Percentiles rank a stretch among this genome's conserved stretches.
Conservation (phyloP, 2,113 vertebrate species). For the Meles meles region DNA sequence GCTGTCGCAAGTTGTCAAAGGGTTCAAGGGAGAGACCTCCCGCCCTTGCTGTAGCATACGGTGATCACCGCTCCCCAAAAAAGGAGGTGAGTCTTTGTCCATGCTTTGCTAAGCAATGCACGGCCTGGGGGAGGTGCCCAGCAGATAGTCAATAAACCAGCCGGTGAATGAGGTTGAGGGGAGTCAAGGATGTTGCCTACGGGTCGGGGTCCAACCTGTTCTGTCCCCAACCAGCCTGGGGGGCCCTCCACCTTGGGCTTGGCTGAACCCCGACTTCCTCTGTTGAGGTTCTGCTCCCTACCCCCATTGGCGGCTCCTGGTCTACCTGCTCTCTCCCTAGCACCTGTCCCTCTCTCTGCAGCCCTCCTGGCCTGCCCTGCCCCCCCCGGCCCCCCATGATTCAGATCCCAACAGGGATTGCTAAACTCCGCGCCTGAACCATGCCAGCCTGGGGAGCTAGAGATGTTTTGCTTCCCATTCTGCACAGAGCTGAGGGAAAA, state of each 20-base stretch:
- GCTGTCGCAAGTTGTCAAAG: not conserved
- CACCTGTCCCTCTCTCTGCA: not conserved
- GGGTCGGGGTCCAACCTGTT: not conserved
- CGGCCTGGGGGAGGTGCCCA: not conserved
- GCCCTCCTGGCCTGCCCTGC: not conserved
- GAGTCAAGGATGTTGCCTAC: not conserved
- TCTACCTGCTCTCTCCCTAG: not conserved
- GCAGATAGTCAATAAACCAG: not conserved
- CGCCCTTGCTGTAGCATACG: too few species aligned
- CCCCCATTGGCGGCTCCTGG: too few species aligned
- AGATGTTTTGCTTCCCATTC: not conserved
- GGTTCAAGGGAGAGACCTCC: not conserved
- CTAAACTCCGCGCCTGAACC: not conserved
- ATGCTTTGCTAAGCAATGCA: too few species aligned
- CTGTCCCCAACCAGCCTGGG: not conserved
- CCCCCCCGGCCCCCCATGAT: not conserved
- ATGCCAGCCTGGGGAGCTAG: fast-evolving
- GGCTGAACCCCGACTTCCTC: not conserved
- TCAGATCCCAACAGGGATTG: not conserved
- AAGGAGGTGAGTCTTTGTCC: not conserved
- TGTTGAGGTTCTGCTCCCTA: not conserved
- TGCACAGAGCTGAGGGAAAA: not conserved
- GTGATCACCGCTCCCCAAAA: not conserved
- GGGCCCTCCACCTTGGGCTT: too few species aligned
- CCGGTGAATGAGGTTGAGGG: not conserved